Evolutionary conservation across 2,113 vertebrate genomes (phyloP).

Genomic region (Muntiacus reevesi): DNA sequence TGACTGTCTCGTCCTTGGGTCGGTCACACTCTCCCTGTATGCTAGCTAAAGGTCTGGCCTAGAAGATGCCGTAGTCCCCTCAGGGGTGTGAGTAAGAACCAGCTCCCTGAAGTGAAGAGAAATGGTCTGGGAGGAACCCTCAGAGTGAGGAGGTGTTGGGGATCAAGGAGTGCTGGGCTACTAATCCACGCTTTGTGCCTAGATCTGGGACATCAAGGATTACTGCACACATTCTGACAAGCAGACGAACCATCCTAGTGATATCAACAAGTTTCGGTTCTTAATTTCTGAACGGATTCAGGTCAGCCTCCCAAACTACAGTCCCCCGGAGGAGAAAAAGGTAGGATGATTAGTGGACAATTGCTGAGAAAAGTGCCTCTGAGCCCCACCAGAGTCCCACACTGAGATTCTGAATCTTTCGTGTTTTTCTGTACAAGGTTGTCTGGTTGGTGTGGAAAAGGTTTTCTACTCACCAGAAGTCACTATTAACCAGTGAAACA

Average conservation of each 20-base stretch:
- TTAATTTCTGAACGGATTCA: slow-evolving; percentile 18
- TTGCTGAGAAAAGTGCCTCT: not conserved
- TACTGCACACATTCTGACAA: slow-evolving; percentile 55
- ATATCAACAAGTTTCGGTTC: slow-evolving; percentile 24
- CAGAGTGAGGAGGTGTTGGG: not conserved
- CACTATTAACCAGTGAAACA: not conserved
- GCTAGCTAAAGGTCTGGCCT: not conserved
- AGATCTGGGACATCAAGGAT: slow-evolving; percentile 80
- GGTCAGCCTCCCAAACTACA: not conserved
- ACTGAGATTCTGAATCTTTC: not conserved
- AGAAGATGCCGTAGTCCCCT: not conserved
- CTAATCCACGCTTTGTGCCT: slow-evolving; percentile 10
- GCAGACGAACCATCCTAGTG: not conserved
- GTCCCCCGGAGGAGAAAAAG: not conserved
- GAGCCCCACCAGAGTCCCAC: not conserved
- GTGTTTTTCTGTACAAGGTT: not conserved
- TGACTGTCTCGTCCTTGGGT: not conserved
- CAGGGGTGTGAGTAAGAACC: not conserved
- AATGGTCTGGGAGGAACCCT: not conserved
- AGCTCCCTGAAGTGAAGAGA: not conserved
- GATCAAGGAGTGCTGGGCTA: not conserved
- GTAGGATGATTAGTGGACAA: slow-evolving; percentile 26
- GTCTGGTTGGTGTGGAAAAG: not conserved
- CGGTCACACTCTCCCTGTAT: not conserved
- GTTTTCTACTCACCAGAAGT: not conserved